phyloP scores from a whole-genome alignment of 1,140 invertebrate genomes.

The Heliconius eleuchia region DNA sequence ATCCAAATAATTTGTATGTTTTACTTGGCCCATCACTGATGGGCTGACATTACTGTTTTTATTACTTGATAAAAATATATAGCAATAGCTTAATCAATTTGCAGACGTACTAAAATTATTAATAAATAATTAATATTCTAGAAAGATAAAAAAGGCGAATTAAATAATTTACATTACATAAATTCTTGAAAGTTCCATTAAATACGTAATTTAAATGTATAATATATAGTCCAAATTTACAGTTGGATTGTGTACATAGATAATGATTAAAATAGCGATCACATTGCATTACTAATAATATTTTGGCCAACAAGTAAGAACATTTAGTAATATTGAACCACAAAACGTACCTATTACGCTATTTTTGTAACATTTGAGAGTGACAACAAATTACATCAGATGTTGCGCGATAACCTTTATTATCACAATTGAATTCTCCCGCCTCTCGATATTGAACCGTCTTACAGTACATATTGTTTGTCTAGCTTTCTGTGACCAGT shows the following conservation, averaged over 20 bases:
- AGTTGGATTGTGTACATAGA: not conserved
- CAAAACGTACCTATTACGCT: conserved; percentile 1
- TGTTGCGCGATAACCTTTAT: conserved; percentile 66
- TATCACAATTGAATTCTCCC: conserved; percentile 71
- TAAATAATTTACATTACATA: not conserved
- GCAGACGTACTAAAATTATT: not conserved
- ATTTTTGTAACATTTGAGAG: conserved; percentile 35
- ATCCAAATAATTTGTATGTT: not conserved
- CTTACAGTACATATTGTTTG: conserved; percentile 49
- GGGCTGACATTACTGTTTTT: not conserved
- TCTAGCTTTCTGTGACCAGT: conserved; percentile 28
- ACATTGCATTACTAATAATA: not conserved
- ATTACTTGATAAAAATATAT: not conserved
- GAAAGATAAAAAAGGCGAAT: not conserved
- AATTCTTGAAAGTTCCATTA: not conserved
- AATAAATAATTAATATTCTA: not conserved
- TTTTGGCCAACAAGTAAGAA: not conserved
- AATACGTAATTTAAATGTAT: too few species aligned
- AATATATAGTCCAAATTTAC: not conserved
- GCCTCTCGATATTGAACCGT: conserved; percentile 41
- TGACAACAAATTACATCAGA: conserved; percentile 58
- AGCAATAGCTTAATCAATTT: not conserved
- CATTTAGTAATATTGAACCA: not conserved
- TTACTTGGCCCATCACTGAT: too few species aligned
- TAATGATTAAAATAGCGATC: not conserved